phyloP scores from a whole-genome alignment of 2,797 vertebrate genomes.

The Podarcis siculus region DNA sequence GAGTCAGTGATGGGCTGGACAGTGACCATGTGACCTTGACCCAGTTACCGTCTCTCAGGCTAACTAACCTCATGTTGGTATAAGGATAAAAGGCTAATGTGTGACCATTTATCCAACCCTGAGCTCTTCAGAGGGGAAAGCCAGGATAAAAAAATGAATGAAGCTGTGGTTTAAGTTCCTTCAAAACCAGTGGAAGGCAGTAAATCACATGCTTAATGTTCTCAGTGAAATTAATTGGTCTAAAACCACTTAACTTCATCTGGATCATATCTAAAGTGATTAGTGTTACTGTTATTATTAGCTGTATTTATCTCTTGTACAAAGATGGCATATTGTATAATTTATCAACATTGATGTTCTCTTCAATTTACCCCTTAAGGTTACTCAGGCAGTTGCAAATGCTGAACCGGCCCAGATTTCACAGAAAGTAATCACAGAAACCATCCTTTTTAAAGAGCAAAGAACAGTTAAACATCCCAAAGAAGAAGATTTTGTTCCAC shows the following conservation, averaged over 20 bases:
- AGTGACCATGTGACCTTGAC: too few relatives aligned
- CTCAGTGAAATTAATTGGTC: neutral
- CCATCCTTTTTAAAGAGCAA: slow-evolving; percentile 64
- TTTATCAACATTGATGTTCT: neutral
- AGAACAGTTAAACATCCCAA: slow-evolving; percentile 65
- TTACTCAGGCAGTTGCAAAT: slow-evolving; percentile 87
- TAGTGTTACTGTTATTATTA: neutral
- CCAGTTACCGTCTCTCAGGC: too few relatives aligned
- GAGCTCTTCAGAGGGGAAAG: too few relatives aligned
- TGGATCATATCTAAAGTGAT: neutral
- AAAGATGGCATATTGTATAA: neutral
- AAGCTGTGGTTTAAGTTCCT: neutral
- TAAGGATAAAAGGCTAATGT: too few relatives aligned
- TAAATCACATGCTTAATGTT: neutral
- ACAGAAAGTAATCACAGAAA: slow-evolving; percentile 78
- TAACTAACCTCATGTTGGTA: too few relatives aligned
- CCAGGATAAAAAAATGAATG: too few relatives aligned
- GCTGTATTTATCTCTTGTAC: neutral
- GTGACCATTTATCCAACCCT: too few relatives aligned
- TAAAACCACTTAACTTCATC: neutral
- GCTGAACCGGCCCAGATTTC: slow-evolving; percentile 82
- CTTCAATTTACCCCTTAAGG: slow-evolving; percentile 77
- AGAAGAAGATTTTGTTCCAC: slow-evolving; percentile 79
- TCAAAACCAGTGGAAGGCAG: neutral
- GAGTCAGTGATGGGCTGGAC: too few relatives aligned